Conservation (phyloP, 2,888 invertebrate genomes). For the Lomographa bimaculata region DNA sequence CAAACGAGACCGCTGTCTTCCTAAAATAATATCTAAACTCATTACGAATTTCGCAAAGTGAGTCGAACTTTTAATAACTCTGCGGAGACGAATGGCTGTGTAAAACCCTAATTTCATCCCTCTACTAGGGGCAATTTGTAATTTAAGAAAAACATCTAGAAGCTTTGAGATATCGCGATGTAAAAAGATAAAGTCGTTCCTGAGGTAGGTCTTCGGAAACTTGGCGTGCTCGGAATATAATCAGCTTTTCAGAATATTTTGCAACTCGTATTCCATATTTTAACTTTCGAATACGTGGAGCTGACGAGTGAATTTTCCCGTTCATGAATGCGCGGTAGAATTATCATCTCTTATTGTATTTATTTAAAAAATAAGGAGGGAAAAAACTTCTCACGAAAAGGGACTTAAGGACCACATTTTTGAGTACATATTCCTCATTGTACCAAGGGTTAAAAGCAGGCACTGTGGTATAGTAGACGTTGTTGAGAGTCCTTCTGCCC, state of each 20-base stretch:
- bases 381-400: no score
- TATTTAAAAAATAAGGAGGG: no score
- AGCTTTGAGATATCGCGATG: conserved; percentile 26
- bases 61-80: conserved; percentile 49
- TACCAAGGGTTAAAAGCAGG: no score
- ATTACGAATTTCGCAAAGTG: conserved; percentile 46
- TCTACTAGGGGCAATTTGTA: conserved; percentile 41
- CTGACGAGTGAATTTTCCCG: conserved; percentile 1
- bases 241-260: conserved; percentile 24
- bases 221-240: conserved; percentile 20
- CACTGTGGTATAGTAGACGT: no score
- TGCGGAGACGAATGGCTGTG: conserved; percentile 45
- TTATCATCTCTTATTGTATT: no score
- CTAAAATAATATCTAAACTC: conserved; percentile 46
- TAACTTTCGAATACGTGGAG: conserved; percentile 10
- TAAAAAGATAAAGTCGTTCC: conserved; percentile 25
- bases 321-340: no score
- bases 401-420: no score
- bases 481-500: no score
- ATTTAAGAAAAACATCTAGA: conserved; percentile 35
- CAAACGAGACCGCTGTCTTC: conserved; percentile 33
- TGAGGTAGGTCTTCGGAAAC: conserved; percentile 24
- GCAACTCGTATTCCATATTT: conserved; percentile 16
- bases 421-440: no score
- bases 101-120: conserved; percentile 54